Percentiles rank a stretch among this genome's conserved stretches.
phyloP scores from a whole-genome alignment of 1,140 invertebrate species.

The Scaptomyza graminum region DNA sequence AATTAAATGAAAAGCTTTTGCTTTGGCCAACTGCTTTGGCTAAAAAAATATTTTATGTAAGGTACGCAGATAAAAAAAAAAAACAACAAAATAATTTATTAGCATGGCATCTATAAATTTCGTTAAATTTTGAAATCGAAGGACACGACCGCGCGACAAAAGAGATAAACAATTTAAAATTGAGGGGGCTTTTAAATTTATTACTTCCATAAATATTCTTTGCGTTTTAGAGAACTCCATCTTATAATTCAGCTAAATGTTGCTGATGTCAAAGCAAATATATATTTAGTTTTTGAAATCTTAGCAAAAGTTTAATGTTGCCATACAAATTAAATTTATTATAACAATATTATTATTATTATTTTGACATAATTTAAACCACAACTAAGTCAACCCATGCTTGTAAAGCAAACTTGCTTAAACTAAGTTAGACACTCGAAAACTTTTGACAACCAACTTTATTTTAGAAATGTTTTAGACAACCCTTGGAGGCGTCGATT shows the following conservation, averaged over 20 bases:
- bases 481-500: constrained; percentile 21
- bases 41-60: neutral
- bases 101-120: neutral
- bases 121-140: constrained; percentile 1
- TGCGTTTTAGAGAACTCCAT: neutral
- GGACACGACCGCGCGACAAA: neutral
- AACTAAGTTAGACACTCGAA: neutral
- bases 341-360: too few species aligned
- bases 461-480: constrained; percentile 22
- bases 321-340: too few species aligned
- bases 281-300: too few species aligned
- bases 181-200: neutral
- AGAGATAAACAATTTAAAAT: constrained; percentile 3
- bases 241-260: too few species aligned
- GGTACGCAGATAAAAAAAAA: constrained; percentile 1
- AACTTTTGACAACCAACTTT: constrained; percentile 13
- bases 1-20: neutral
- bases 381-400: too few species aligned
- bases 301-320: too few species aligned
- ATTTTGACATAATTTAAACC: too few species aligned
- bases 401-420: constrained; percentile 13
- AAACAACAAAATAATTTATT: constrained; percentile 10
- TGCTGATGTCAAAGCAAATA: neutral
- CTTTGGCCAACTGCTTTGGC: neutral
- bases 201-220: neutral